Percentiles rank a stretch among this genome's conserved stretches.
These are phyloP conservation scores for Hirtodrosophila histrioides DNA, from an alignment of 2,888 invertebrate species.

Conservation along the genomic window DNA sequence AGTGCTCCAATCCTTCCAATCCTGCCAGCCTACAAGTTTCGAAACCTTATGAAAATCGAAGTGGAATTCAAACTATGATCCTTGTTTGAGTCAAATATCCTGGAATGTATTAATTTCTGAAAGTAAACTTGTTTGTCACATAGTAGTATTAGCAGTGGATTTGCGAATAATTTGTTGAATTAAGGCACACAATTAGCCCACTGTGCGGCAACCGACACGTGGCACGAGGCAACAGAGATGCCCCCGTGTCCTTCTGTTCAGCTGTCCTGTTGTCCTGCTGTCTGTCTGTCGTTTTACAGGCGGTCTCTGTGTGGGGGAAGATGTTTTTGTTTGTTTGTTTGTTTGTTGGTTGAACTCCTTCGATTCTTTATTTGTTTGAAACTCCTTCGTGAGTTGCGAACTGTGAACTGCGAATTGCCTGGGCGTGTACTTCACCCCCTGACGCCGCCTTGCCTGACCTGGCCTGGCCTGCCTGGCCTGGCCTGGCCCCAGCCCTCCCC, in stretches of 20 bases:
- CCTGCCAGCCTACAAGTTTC: too few relatives aligned
- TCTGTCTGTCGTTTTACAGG: not conserved
- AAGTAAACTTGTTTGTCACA: too few relatives aligned
- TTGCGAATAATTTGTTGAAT: too few relatives aligned
- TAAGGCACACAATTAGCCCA: too few relatives aligned
- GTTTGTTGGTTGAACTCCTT: conserved; percentile 29
- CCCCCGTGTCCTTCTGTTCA: not conserved
- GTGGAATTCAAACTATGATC: too few relatives aligned
- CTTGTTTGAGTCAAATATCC: too few relatives aligned
- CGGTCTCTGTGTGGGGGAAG: conserved; percentile 15
- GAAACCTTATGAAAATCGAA: too few relatives aligned
- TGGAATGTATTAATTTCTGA: too few relatives aligned
- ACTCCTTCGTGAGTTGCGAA: conserved; percentile 27
- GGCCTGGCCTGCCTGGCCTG: not conserved
- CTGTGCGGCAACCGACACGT: too few relatives aligned
- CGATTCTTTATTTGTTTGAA: conserved; percentile 35
- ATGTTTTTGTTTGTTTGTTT: conserved; percentile 35
- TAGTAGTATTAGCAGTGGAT: too few relatives aligned
- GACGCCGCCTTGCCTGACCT: not conserved
- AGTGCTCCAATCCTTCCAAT: too few relatives aligned
- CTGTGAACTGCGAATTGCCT: conserved; percentile 11
- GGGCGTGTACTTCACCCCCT: not conserved
- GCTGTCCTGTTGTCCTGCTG: not conserved
- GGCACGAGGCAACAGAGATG: too few relatives aligned
- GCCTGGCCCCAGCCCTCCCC: not conserved